Conservation (phyloP, 2,888 invertebrate species). For the Mythimna albipuncta region DNA sequence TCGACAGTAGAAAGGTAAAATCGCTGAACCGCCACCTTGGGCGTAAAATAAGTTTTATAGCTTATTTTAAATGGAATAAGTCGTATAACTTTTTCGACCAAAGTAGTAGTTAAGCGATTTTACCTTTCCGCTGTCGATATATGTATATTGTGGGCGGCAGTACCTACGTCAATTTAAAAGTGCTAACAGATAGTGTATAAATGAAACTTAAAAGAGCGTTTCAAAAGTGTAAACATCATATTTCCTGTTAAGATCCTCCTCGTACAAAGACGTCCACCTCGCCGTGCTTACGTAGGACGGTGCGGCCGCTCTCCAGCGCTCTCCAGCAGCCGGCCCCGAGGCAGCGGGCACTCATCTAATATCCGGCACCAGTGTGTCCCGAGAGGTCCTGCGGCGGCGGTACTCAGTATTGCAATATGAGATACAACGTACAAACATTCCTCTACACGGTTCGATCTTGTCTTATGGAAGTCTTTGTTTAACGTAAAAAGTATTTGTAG, state of each 20-base stretch:
- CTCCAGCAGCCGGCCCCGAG: background rate
- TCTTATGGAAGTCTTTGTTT: background rate
- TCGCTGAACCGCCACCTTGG: too few relatives aligned
- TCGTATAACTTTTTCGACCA: too few relatives aligned
- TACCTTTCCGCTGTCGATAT: too few relatives aligned
- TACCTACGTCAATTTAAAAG: too few relatives aligned
- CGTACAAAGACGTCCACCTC: conserved; percentile 6
- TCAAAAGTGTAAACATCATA: conserved; percentile 1
- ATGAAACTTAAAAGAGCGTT: too few relatives aligned
- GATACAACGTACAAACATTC: background rate
- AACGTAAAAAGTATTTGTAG: too few relatives aligned
- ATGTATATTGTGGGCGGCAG: too few relatives aligned
- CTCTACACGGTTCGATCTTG: background rate
- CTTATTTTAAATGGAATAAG: too few relatives aligned
- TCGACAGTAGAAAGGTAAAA: too few relatives aligned
- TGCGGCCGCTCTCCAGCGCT: background rate
- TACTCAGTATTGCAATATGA: background rate
- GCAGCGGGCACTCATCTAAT: conserved; percentile 31
- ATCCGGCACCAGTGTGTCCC: conserved; percentile 21
- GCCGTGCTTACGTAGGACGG: background rate
- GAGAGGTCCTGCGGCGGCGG: background rate
- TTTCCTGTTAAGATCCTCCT: background rate
- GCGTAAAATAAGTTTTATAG: too few relatives aligned
- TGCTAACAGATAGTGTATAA: too few relatives aligned
- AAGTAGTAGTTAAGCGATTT: too few relatives aligned